Evolutionary conservation across 2,797 vertebrate genomes (phyloP), one percentile per base, ranked within the genome.

Genomic region (Acridotheres tristis): DNA sequence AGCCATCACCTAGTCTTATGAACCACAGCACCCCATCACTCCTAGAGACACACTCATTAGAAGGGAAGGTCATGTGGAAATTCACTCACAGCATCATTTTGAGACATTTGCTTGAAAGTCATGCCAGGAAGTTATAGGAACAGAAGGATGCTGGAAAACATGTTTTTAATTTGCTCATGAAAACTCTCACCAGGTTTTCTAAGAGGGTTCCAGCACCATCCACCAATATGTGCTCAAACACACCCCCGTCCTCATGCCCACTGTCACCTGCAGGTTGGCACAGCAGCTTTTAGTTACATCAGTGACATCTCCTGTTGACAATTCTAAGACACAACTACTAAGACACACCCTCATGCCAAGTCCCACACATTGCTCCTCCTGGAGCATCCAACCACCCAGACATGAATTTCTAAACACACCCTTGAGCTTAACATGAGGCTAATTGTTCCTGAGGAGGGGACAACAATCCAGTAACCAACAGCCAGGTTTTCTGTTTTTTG

Each of bases 101-200:
- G 5, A 89, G 65, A 59, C 16, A n/a, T 63, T 61, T 59, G 30
- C 55, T 91, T 81, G 55, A 85, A 94, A 92, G 38, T 34, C 79
- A 61, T 34, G 54, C 73, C 86, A 91, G 68, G 29, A 89, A 78
- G 76, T 62, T 72, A 57, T 1, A 90, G 47, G 30, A 94, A 88
- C 59, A 94, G 73, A 94, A 63, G 26, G 69, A 76, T 88, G 32
- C 79, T 73, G 40, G 61, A 96, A 87, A 93, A 76, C 42, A 83
- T 19, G 47, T 85, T 84, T 86, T 92, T 77, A 42, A 85, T 92
- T 95, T 76, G n/a, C 63, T 90, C 82, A 85, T 85, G 71, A 89
- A 90, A 96, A 79, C 54, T 83, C 63, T 89, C 38, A 72, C 34
- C 23, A 59, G 61, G n/a, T 92, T 93, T 88, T 79, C 74, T 67